phyloP scores from a whole-genome alignment of 2,888 invertebrate genomes.

The Phengaris alcon region DNA sequence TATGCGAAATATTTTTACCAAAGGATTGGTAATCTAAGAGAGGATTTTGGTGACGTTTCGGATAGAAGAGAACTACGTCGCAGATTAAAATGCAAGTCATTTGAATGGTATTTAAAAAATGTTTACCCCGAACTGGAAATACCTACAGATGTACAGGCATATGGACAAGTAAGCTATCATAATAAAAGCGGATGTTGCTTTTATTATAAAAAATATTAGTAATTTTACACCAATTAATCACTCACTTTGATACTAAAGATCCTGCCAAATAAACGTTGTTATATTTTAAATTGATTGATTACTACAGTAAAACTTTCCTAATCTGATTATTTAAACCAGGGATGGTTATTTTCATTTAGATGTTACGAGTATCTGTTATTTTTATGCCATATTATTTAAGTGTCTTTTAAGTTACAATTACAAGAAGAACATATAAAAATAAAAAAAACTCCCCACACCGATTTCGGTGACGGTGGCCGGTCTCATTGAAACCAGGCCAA shows the following conservation, averaged over 20 bases:
- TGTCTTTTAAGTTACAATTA: not conserved
- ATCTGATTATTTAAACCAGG: not conserved
- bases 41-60: slow-evolving; percentile 93
- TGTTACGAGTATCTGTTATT: not conserved
- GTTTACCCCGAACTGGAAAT: slow-evolving; percentile 97
- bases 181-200: too few species aligned
- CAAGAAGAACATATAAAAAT: not conserved
- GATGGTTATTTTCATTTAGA: not conserved
- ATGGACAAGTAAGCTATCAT: slow-evolving; percentile 88
- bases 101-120: slow-evolving; percentile 97
- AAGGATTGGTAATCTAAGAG: slow-evolving; percentile 93
- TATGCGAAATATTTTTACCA: slow-evolving; percentile 98
- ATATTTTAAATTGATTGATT: not conserved
- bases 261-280: too few species aligned
- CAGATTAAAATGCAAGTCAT: slow-evolving; percentile 92
- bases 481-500: too few species aligned
- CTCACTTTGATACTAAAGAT: too few species aligned
- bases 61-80: slow-evolving; percentile 87
- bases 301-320: not conserved
- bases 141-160: slow-evolving; percentile 94
- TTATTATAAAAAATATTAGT: too few species aligned
- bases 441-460: too few species aligned
- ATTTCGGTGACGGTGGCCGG: too few species aligned
- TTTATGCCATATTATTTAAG: not conserved
- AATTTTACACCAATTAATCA: too few species aligned